phyloP scores from a whole-genome alignment of 2,113 vertebrate species.

The Oceanites oceanicus region DNA sequence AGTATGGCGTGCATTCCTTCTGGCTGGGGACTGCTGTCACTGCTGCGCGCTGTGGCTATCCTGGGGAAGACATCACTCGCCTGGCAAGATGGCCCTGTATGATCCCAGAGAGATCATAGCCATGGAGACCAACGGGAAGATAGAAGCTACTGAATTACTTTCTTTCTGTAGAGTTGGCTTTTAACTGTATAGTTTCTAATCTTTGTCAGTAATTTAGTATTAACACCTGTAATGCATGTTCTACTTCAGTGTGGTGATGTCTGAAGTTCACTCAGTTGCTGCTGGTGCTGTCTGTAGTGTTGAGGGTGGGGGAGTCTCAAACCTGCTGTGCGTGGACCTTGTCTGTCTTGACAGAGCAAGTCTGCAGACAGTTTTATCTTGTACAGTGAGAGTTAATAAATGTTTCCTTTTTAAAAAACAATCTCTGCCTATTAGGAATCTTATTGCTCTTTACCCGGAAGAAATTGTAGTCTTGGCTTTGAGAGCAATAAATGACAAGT shows the following conservation, averaged over 20 bases:
- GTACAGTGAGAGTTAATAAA: slow-evolving; percentile 7
- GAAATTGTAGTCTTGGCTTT: background rate
- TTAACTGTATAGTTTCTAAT: background rate
- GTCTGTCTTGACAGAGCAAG: background rate
- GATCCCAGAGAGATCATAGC: background rate
- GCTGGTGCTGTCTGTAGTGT: background rate
- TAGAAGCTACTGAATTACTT: background rate
- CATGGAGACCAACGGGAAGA: too few species aligned
- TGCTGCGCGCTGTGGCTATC: accelerated
- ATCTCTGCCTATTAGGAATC: background rate
- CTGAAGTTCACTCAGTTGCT: background rate
- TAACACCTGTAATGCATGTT: background rate
- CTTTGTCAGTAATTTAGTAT: background rate
- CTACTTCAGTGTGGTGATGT: background rate
- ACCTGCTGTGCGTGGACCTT: background rate
- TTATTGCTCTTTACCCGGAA: background rate
- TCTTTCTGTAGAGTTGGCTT: background rate
- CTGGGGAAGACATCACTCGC: background rate
- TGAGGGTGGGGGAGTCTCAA: background rate
- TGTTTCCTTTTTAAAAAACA: background rate
- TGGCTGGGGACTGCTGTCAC: slow-evolving; percentile 14
- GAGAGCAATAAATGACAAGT: background rate
- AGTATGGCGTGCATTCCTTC: slow-evolving; percentile 21
- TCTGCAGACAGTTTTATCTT: background rate
- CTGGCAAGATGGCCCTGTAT: slow-evolving; percentile 32